Evolutionary conservation across 2,113 vertebrate genomes (phyloP).

Genomic region (Regulus satrapa): DNA sequence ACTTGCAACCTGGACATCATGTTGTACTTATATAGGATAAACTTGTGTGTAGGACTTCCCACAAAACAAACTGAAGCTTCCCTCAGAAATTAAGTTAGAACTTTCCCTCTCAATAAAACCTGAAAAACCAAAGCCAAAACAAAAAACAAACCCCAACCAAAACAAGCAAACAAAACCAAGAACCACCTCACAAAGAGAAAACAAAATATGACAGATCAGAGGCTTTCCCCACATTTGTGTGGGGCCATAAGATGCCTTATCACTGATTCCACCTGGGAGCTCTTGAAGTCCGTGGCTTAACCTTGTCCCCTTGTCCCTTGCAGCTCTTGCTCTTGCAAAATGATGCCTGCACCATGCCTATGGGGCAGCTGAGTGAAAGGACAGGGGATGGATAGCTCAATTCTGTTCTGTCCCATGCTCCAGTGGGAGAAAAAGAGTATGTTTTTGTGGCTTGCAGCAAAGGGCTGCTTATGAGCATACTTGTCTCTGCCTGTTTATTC

Average conservation of each 20-base stretch:
- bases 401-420: background rate
- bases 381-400: background rate
- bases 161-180: background rate
- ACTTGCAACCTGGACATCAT: background rate
- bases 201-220: background rate
- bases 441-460: background rate
- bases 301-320: background rate
- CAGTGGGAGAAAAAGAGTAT: background rate
- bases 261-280: background rate
- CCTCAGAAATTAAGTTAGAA: background rate
- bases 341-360: background rate
- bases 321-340: background rate
- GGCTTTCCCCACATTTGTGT: background rate
- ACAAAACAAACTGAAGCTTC: background rate
- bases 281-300: fast-evolving
- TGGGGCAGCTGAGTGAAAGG: background rate
- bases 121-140: background rate
- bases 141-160: background rate
- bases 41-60: background rate
- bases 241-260: fast-evolving
- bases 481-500: background rate
- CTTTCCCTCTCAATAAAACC: background rate
- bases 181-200: background rate
- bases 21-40: background rate
- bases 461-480: background rate